Base-by-base conservation (phyloP, 2,888 invertebrate genomes). In the Arrhopalites spinosus region DNA sequence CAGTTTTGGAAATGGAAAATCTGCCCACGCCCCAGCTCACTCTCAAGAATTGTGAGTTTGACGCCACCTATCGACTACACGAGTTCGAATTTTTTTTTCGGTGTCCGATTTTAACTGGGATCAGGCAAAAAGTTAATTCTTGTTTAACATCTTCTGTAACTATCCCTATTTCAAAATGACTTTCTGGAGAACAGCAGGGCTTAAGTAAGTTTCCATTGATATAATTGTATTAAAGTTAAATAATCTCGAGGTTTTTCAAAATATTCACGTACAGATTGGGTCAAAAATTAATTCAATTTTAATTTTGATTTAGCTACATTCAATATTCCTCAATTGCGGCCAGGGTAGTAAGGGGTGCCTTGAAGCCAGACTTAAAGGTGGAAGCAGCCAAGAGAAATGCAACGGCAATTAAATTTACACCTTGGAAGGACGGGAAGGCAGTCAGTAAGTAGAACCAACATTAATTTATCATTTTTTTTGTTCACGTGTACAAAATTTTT, bases 261-360 rank as follows among this genome's bases (percentile, higher is more conserved):
- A n/a, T n/a, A n/a, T n/a, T n/a, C n/a, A n/a, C n/a, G n/a, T n/a
- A n/a, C n/a, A n/a, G n/a, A n/a, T n/a, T n/a, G n/a, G 36, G 36
- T 36, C 36, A 36, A 36, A 36, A 36, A n/a, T n/a, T n/a, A n/a
- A n/a, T 36, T 36, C 36, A 7, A 11, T 59, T 59, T 59, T 13
- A 27, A 27, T 59, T 59, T 59, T 59, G 59, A 25, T 59, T 2
- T 86, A 98, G 96, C 88, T 98, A 98, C 89, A 93, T 98, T 86
- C 94, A 95, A 88, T 98, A 93, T 87, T 98, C 97, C 77, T 93
- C 92, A 86, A 94, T 98, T 85, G 96, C 96, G 84, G 96, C 97
- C 27, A 90, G 89, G 84, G 87, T 93, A 73, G 87, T 97, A 76
- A 89, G 97, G 77, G 89, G 90, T 84, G 90, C 94, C 17, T 86